These are phyloP conservation scores for Dynastes tityus DNA, from an alignment of 2,888 invertebrate genomes.

Conservation along the genomic window DNA sequence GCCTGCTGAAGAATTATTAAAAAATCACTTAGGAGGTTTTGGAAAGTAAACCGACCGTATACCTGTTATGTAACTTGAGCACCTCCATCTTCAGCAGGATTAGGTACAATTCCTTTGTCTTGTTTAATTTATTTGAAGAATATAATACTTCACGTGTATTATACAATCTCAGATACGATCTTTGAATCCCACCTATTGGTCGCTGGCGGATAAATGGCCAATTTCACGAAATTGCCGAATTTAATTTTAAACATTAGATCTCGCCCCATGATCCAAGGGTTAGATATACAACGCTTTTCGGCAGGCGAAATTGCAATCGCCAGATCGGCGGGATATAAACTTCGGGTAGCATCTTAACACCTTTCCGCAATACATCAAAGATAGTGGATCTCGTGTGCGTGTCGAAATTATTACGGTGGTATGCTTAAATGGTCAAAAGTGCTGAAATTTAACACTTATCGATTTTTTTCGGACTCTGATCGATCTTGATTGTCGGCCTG, in stretches of 20 bases:
- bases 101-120: neutral
- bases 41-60: no score
- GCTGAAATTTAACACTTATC: slow-evolving; percentile 55
- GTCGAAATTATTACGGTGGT: slow-evolving; percentile 54
- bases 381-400: slow-evolving; percentile 56
- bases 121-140: neutral
- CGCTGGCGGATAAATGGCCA: slow-evolving; percentile 33
- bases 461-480: slow-evolving; percentile 44
- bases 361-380: slow-evolving; percentile 55
- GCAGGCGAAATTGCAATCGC: neutral
- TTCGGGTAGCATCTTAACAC: slow-evolving; percentile 52
- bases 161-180: slow-evolving; percentile 14
- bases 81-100: neutral
- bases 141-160: neutral
- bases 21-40: no score
- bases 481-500: neutral
- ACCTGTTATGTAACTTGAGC: no score
- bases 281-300: slow-evolving; percentile 36
- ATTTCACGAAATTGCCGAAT: slow-evolving; percentile 42
- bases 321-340: slow-evolving; percentile 27
- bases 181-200: neutral
- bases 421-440: slow-evolving; percentile 51
- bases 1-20: no score
- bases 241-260: slow-evolving; percentile 46
- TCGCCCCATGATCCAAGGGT: slow-evolving; percentile 23